Percentiles rank a stretch among this genome's conserved stretches.
Conservation (phyloP, 2,113 vertebrate genomes). For the Laterallus jamaicensis region DNA sequence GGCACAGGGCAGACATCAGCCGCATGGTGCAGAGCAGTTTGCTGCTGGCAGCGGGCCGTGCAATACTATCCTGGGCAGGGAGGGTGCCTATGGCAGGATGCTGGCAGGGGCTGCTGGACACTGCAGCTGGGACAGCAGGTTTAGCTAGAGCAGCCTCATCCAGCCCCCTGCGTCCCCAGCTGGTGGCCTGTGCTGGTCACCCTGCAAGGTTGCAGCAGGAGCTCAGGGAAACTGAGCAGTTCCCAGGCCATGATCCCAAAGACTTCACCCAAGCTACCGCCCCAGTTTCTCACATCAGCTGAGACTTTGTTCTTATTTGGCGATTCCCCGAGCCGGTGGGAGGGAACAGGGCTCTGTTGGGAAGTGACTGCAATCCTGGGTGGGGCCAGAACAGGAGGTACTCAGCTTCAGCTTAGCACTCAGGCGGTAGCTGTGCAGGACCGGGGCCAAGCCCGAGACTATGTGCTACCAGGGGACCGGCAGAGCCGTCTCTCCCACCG, state of each 20-base stretch:
- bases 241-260: not conserved
- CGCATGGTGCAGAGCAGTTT: no score
- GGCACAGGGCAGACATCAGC: not conserved
- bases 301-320: slow-evolving; percentile 71
- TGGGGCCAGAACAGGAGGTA: slow-evolving; percentile 31
- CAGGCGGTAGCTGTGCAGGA: not conserved
- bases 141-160: not conserved
- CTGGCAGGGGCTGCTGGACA: not conserved
- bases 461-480: not conserved
- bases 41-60: no score
- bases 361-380: slow-evolving; percentile 57
- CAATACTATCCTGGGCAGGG: not conserved
- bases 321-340: slow-evolving; percentile 42
- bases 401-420: not conserved
- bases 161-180: not conserved
- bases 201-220: not conserved
- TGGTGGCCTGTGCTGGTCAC: not conserved
- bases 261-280: slow-evolving; percentile 36
- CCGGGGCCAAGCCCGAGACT: not conserved
- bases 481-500: rapidly evolving
- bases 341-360: slow-evolving; percentile 30
- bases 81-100: not conserved
- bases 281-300: not conserved
- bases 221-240: rapidly evolving
- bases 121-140: not conserved